These are phyloP conservation scores for Ctenomys sociabilis DNA, from an alignment of 2,113 vertebrate genomes.

Conservation along the genomic window DNA sequence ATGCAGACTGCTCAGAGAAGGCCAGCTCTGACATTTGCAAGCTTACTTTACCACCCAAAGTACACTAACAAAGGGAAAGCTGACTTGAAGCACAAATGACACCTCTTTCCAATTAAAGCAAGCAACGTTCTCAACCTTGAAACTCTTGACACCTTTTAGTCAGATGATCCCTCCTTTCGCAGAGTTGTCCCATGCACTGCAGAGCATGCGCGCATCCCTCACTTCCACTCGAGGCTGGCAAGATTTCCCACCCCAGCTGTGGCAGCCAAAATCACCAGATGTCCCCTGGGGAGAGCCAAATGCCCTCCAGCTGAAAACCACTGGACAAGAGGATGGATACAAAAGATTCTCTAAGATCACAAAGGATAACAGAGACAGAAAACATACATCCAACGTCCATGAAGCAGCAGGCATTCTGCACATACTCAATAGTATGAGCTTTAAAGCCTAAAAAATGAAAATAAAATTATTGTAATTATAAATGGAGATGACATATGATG, in stretches of 20 bases:
- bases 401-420: not conserved
- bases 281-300: not conserved
- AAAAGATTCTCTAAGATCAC: conserved; percentile 2
- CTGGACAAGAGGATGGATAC: not conserved
- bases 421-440: not conserved
- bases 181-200: not conserved
- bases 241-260: not conserved
- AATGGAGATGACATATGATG: not conserved
- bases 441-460: not conserved
- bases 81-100: not conserved
- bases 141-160: not conserved
- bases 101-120: not conserved
- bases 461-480: not conserved
- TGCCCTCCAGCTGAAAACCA: not conserved
- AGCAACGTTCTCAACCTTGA: not conserved
- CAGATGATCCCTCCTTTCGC: not conserved
- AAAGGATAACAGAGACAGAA: not conserved
- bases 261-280: not conserved
- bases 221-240: not conserved
- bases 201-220: not conserved
- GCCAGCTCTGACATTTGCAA: not conserved
- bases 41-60: not conserved
- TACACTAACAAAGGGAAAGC: not conserved
- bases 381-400: not conserved
- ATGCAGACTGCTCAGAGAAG: not conserved